These are phyloP conservation scores for Porphyrio hochstetteri DNA, from an alignment of 2,113 vertebrate genomes.

Conservation along the genomic window DNA sequence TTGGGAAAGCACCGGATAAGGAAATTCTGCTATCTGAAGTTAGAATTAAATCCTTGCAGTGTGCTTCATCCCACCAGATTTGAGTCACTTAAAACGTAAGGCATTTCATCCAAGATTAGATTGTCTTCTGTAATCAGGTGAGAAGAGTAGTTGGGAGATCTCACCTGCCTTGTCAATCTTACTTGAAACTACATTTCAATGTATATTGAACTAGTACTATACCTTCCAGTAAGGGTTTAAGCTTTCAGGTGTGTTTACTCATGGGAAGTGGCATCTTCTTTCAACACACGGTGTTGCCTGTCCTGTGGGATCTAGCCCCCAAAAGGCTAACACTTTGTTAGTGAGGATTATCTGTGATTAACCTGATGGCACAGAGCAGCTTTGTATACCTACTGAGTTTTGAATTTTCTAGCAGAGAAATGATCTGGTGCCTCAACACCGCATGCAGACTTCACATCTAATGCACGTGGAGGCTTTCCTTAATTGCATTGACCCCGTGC, in stretches of 20 bases:
- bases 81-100: not conserved
- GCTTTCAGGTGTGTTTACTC: not conserved
- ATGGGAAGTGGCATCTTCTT: not conserved
- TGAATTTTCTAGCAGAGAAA: not conserved
- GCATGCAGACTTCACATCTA: not conserved
- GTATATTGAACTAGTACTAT: not conserved
- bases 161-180: not conserved
- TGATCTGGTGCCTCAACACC: not conserved
- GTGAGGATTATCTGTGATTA: not conserved
- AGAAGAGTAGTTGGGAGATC: not conserved
- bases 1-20: not conserved
- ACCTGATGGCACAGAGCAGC: not conserved
- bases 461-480: not conserved
- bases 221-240: not conserved
- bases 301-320: not conserved
- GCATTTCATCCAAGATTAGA: not conserved
- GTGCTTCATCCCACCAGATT: not conserved
- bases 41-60: not conserved
- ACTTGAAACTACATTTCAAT: not conserved
- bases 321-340: not conserved
- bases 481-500: not conserved
- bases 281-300: not conserved
- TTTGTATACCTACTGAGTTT: not conserved
- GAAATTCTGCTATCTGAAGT: not conserved
- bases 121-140: not conserved